phyloP scores from a whole-genome alignment of 2,797 vertebrate species.

The Anniella stebbinsi region DNA sequence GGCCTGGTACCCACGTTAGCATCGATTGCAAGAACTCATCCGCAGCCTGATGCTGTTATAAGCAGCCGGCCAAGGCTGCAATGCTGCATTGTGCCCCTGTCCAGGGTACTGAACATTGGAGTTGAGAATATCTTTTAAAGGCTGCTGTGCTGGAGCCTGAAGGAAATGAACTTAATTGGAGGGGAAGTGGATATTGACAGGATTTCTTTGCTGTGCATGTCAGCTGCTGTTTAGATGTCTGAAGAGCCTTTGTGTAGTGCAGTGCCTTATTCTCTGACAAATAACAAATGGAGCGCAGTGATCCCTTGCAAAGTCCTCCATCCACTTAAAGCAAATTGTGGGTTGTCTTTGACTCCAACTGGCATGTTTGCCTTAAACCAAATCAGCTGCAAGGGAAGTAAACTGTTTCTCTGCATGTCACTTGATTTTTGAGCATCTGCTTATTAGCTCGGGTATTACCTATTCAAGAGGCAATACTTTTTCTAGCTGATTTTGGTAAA shows the following conservation, averaged over 20 bases:
- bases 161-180: background rate
- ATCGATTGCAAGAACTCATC: background rate
- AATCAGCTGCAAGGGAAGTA: background rate
- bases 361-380: slow-evolving; percentile 4
- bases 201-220: background rate
- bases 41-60: background rate
- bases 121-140: background rate
- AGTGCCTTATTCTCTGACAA: background rate
- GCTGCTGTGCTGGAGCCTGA: background rate
- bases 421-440: background rate
- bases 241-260: background rate
- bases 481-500: background rate
- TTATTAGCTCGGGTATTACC: background rate
- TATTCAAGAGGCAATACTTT: background rate
- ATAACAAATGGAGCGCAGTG: background rate
- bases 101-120: slow-evolving; percentile 48
- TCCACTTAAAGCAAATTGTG: background rate
- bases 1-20: background rate
- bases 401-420: background rate
- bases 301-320: background rate
- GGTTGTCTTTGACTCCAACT: background rate
- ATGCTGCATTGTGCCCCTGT: slow-evolving; percentile 24
- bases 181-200: background rate
- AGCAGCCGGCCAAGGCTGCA: no score
- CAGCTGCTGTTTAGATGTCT: slow-evolving; percentile 15